Evolutionary conservation across 1,140 invertebrate genomes (phyloP).

Genomic region (Hirudo medicinalis): DNA sequence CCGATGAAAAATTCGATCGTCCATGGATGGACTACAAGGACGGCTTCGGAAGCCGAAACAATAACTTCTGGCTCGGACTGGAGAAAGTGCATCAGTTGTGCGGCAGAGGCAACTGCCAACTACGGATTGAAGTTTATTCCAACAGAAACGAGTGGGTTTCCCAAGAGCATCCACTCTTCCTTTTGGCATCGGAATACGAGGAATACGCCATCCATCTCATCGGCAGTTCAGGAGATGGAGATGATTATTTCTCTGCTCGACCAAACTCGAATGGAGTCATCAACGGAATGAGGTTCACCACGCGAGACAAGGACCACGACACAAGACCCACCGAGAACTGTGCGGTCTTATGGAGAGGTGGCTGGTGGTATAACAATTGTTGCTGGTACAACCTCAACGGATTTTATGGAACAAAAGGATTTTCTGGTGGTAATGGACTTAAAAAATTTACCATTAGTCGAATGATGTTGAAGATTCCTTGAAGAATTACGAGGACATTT

Average conservation of each 20-base stretch:
- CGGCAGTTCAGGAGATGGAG: not conserved
- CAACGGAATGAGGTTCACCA: constrained; percentile 15
- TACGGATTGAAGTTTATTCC: constrained; percentile 2
- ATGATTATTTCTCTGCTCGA: not conserved
- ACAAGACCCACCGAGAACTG: not conserved
- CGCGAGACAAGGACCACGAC: constrained; percentile 5
- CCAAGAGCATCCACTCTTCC: not conserved
- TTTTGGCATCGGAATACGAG: not conserved
- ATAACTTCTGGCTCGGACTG: constrained; percentile 30
- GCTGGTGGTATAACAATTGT: constrained; percentile 10
- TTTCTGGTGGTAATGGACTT: too few species aligned
- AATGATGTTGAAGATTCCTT: too few species aligned
- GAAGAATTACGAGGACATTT: too few species aligned
- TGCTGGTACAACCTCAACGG: constrained; percentile 3
- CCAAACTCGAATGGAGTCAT: not conserved
- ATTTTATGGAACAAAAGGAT: too few species aligned
- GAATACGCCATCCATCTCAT: not conserved
- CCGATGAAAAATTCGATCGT: constrained; percentile 30
- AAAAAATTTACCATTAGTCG: too few species aligned
- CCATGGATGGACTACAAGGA: constrained; percentile 33
- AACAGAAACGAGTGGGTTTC: not conserved
- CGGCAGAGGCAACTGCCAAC: not conserved
- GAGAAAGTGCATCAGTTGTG: not conserved
- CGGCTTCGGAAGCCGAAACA: constrained; percentile 31
- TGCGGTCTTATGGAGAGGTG: not conserved